phyloP scores from a whole-genome alignment of 37 sponge, comb jelly and placozoan genomes.

The Corticium candelabrum region DNA sequence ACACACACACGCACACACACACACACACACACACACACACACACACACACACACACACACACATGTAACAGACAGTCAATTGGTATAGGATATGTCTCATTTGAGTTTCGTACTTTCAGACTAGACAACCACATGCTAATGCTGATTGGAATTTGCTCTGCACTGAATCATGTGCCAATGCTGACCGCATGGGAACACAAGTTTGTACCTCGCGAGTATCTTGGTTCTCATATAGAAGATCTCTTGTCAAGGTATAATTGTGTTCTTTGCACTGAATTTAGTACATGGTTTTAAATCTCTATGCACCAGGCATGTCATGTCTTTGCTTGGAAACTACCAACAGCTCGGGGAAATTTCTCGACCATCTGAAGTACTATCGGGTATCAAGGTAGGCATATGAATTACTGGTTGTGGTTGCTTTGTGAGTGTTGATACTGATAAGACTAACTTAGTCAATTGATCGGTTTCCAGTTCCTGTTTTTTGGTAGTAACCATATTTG shows the following conservation, averaged over 20 bases:
- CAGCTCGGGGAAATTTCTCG: not conserved
- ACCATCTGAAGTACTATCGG: not conserved
- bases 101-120: not conserved
- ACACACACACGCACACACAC: too few species aligned
- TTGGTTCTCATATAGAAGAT: conserved; percentile 71
- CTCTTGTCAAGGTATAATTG: conserved; percentile 56
- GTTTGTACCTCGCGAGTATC: conserved; percentile 84
- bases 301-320: too few species aligned
- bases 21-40: too few species aligned
- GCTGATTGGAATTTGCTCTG: conserved; percentile 58
- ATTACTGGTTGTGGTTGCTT: too few species aligned
- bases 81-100: too few species aligned
- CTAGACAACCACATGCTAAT: conserved; percentile 17
- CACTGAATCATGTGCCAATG: conserved; percentile 69
- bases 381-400: not conserved
- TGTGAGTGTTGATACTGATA: too few species aligned
- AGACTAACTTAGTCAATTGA: too few species aligned
- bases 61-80: too few species aligned
- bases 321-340: too few species aligned
- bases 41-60: too few species aligned
- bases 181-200: conserved; percentile 85
- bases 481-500: too few species aligned
- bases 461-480: too few species aligned
- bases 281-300: not conserved
- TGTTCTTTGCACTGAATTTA: not conserved